A percentile compares a stretch with the other conserved stretches of the same genome.
Conservation (phyloP, 2,888 invertebrate genomes). For the Orgyia antiqua region DNA sequence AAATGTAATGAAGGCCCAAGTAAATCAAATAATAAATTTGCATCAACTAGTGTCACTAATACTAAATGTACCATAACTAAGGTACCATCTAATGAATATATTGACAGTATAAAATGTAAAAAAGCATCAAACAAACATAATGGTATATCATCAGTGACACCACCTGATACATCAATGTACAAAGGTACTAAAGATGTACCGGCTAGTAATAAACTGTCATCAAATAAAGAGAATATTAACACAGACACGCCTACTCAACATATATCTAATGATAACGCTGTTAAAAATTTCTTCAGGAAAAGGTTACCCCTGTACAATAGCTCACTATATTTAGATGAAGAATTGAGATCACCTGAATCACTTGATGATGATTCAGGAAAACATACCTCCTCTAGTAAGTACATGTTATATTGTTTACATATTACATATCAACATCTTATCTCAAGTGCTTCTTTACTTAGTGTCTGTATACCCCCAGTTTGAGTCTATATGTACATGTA, state of each 20-base stretch:
- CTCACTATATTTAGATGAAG: constrained; percentile 18
- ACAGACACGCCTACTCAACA: not conserved
- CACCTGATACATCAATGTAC: not conserved
- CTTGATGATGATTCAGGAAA: constrained; percentile 3
- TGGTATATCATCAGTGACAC: too few species aligned
- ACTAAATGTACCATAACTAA: too few species aligned
- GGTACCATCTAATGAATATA: too few species aligned
- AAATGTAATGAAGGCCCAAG: too few species aligned
- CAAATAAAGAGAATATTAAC: constrained; percentile 8
- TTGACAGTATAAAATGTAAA: not conserved
- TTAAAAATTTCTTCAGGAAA: constrained; percentile 43
- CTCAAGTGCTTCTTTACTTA: too few species aligned
- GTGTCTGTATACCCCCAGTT: too few species aligned
- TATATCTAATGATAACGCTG: constrained; percentile 16
- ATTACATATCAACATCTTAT: too few species aligned
- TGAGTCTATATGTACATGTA: too few species aligned
- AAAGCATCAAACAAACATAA: too few species aligned
- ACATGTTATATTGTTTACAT: too few species aligned
- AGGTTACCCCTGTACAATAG: constrained; percentile 31
- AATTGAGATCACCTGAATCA: constrained; percentile 1
- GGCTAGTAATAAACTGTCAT: not conserved
- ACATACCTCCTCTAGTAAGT: not conserved
- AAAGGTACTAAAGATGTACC: not conserved
- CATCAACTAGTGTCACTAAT: too few species aligned
- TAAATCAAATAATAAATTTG: too few species aligned